A percentile compares a stretch with the other conserved stretches of the same genome.
Conservation (phyloP, 2,113 vertebrate species). For the Erinaceus europaeus region DNA sequence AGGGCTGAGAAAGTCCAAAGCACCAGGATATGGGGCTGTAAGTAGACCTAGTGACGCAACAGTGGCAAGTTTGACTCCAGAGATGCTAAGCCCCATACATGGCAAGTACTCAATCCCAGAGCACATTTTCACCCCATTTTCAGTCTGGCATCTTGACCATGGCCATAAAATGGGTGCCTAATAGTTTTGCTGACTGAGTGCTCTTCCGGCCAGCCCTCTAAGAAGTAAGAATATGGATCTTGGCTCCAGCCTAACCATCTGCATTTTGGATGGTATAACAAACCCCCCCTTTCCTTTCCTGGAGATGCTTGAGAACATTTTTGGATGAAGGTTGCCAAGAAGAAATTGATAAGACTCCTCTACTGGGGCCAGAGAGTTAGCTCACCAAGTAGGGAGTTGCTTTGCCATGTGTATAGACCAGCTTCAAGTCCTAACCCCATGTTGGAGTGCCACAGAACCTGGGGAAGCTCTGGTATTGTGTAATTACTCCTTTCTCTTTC, state of each 20-base stretch:
- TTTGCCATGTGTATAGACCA: no score
- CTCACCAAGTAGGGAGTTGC: no score
- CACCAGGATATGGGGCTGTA: no score
- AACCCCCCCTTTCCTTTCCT: no score
- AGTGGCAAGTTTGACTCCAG: no score
- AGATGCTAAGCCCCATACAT: background rate
- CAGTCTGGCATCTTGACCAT: background rate
- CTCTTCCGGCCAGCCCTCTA: background rate
- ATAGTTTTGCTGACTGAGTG: background rate
- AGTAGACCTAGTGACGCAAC: no score
- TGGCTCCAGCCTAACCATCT: background rate
- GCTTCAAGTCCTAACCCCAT: no score
- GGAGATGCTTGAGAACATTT: background rate
- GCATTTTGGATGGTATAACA: background rate
- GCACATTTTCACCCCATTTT: background rate
- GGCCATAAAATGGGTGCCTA: background rate
- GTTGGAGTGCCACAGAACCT: no score
- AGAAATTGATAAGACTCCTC: background rate
- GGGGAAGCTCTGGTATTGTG: no score
- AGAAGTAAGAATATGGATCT: background rate
- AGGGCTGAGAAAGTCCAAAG: background rate
- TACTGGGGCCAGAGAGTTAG: no score
- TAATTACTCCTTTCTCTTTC: no score
- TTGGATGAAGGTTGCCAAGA: background rate
- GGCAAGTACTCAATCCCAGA: background rate